Percentiles rank a stretch among this genome's conserved stretches.
Evolutionary conservation across 2,888 invertebrate genomes (phyloP).

Genomic region (Troides oblongomaculatus): DNA sequence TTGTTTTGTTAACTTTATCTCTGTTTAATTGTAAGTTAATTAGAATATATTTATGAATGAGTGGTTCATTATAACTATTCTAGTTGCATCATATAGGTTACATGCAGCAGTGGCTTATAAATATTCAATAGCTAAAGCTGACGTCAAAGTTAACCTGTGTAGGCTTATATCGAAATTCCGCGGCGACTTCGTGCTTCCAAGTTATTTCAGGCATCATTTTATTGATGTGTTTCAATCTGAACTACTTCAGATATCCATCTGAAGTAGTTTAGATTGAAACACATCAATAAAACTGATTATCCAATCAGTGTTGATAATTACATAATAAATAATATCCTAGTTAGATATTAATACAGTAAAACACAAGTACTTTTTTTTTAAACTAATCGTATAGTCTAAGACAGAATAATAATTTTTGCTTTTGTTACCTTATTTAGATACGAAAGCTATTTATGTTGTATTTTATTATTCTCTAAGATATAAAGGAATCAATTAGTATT

Average conservation of each 20-base stretch:
- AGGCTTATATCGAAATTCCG: slow-evolving; percentile 58
- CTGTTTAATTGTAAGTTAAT: not conserved
- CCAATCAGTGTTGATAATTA: not conserved
- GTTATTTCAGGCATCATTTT: slow-evolving; percentile 27
- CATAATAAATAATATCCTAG: not conserved
- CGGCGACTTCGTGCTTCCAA: slow-evolving; percentile 30
- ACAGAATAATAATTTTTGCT: no score
- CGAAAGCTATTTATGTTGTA: no score
- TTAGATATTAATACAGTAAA: no score
- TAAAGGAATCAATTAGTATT: no score
- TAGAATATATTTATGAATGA: not conserved
- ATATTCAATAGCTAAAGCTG: slow-evolving; percentile 72
- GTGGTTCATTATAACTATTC: not conserved
- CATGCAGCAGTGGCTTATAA: slow-evolving; percentile 55
- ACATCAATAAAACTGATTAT: no score
- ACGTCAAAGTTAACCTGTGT: slow-evolving; percentile 56
- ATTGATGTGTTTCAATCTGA: slow-evolving; percentile 12
- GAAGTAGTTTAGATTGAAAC: no score
- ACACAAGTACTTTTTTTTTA: no score
- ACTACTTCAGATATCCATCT: not conserved
- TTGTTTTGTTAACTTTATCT: no score
- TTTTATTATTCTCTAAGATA: no score
- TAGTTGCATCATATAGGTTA: slow-evolving; percentile 8
- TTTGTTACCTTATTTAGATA: no score
- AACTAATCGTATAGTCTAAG: no score